phyloP scores from a whole-genome alignment of 2,888 invertebrate species.

The Dastarcus helophoroides region DNA sequence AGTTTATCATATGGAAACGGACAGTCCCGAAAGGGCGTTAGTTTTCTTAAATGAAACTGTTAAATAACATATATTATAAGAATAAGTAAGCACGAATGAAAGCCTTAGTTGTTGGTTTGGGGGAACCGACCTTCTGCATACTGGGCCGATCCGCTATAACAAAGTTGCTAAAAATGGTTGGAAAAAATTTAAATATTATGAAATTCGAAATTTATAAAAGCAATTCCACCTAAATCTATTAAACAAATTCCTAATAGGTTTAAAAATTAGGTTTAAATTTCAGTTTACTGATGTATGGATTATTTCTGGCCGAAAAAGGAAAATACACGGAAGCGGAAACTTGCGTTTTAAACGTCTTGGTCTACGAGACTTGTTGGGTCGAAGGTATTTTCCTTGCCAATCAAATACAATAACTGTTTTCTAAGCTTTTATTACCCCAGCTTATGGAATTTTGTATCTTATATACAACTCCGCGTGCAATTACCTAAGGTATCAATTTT shows the following conservation, averaged over 20 bases:
- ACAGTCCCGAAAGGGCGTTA: constrained; percentile 25
- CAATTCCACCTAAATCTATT: not conserved
- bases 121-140: too few relatives aligned
- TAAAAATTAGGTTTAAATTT: too few relatives aligned
- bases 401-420: too few relatives aligned
- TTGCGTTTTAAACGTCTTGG: constrained; percentile 27
- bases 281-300: constrained; percentile 27
- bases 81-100: too few relatives aligned
- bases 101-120: too few relatives aligned
- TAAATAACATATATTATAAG: constrained; percentile 21
- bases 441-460: constrained; percentile 27
- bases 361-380: constrained; percentile 26
- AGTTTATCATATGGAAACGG: constrained; percentile 25
- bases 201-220: too few relatives aligned
- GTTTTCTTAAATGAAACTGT: constrained; percentile 30
- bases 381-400: too few relatives aligned
- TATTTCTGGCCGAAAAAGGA: constrained; percentile 24
- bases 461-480: constrained; percentile 27
- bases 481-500: constrained; percentile 27
- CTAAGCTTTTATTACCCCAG: too few relatives aligned
- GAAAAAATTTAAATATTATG: too few relatives aligned
- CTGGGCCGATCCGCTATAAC: too few relatives aligned
- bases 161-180: too few relatives aligned
- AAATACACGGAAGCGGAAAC: constrained; percentile 29
- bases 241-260: too few relatives aligned